These are phyloP conservation scores for Hippocampus kuda DNA, from an alignment of 2,797 vertebrate genomes.

Conservation along the genomic window DNA sequence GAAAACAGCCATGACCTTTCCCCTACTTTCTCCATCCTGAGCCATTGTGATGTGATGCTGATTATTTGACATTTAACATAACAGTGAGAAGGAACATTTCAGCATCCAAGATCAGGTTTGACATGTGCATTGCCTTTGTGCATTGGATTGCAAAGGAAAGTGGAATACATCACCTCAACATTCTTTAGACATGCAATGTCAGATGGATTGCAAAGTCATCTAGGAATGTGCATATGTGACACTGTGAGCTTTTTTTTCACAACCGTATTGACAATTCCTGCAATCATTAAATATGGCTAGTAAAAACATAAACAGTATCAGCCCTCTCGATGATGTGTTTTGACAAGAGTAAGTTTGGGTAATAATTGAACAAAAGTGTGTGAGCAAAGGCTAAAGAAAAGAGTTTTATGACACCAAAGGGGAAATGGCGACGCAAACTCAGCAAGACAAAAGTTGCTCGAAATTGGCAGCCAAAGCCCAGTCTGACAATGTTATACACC, in stretches of 20 bases:
- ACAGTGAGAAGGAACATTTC: background rate
- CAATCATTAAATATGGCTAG: background rate
- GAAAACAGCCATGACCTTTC: constrained; percentile 41
- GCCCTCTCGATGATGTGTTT: background rate
- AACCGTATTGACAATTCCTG: background rate
- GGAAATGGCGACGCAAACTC: background rate
- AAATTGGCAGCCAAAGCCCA: background rate
- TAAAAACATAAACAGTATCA: background rate
- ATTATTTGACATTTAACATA: background rate
- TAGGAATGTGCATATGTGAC: background rate
- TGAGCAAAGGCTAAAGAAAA: background rate
- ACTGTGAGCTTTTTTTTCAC: background rate
- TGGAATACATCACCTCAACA: background rate
- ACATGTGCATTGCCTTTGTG: background rate
- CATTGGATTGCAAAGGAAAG: background rate
- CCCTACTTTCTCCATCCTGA: constrained; percentile 35
- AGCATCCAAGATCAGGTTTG: constrained; percentile 2
- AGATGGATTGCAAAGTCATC: background rate
- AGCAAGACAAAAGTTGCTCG: background rate
- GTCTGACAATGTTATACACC: background rate
- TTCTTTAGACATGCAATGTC: background rate
- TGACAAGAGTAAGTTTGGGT: background rate
- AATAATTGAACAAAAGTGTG: background rate
- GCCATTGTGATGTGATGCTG: background rate
- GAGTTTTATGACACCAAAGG: background rate